Evolutionary conservation across 2,888 invertebrate genomes (phyloP), one percentile per base, ranked within the genome.

Genomic region (Orthosia cruda): DNA sequence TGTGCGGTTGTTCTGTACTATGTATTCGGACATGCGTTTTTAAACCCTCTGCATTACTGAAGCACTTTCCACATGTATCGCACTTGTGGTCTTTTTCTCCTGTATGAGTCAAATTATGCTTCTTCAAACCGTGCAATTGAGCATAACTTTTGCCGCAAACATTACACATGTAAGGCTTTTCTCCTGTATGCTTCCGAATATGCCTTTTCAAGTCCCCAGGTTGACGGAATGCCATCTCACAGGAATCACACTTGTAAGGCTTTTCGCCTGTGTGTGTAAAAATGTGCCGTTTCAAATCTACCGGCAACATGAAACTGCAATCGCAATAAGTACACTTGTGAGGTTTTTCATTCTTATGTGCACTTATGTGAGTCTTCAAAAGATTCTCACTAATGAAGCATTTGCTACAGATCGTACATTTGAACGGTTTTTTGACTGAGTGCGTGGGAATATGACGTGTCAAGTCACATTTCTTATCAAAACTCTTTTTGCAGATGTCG

Each of bases 221-320:
- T 54, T 82, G 77, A 16, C 73, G 61, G 23, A 81, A 82, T 0
- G 54, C 69, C 59, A 58, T 69, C 0, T 58, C 78, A 16, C 82
- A 77, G 16, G 9, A 4, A 2, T 78, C 78, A 4, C 81, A 81
- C 4, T 77, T 69, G 9, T 63, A 73, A 0, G 73, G 73, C 15
- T 52, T 82, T 47, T 81, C 82, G 0, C 74, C 82, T 0, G 82
- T 78, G 15, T 81, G 81, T 5, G 57, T 81, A 13, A 62, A 82
- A 23, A 54, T 77, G 3, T 81, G 77, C 0, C 72, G 55, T 54
- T 65, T 81, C 4, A 80, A 65, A 32, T 80, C 82, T n/a, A 63
- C n/a, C 0, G 77, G 64, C 13, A 77, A 15, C 57, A 59, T 77
- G 4, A 81, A 81, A 1, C 57, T 81, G 13, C 61, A 68, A 0